Evolutionary conservation across 2,113 vertebrate species (phyloP), one percentile per base, ranked within the genome.

Genomic region (Phasianus colchicus): DNA sequence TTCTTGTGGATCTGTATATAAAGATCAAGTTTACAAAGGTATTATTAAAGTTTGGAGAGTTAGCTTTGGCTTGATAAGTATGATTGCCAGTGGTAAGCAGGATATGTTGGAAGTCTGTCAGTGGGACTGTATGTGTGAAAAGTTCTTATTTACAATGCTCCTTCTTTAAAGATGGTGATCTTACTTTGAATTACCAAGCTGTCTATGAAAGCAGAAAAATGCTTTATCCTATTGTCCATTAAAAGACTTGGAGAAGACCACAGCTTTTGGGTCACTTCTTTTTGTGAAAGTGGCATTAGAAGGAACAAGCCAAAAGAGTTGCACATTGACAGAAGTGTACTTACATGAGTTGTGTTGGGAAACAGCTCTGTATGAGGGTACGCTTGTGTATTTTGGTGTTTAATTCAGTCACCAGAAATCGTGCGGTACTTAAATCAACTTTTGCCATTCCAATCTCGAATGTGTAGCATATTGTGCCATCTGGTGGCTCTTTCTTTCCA

Each of bases 401-500:
- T 82, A 48, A 50, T 71, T 89, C 52, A 32, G 64, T 81, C 75
- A 89, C 61, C 81, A 30, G 85, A 94, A 93, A 60, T 34, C 45
- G 8, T 61, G 21, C 55, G 17, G n/a, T 85, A 85, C 85, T 80
- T 60, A 40, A 88, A 89, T 81, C 52, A 80, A 82, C 83, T 82
- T n/a, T 9, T 0, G 5, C 10, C 30, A 36, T 88, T 81, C 40
- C 7, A 2, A 24, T 30, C 83, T 50, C 16, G 34, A 94, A 90
- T 73, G 40, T 36, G 66, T 34, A 89, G 90, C 81, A 72, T 91
- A 58, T 86, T 88, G 86, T 96, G 97, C 97, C 97, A 97, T 90
- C 97, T 96, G 96, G 96, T 88, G 97, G 97, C 63, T 54, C 10
- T 10, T 25, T n/a, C 66, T 58, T 78, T 70, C 73, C 75, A 77